Base-by-base conservation (phyloP, 2,888 invertebrate species). In the Ectobius pallidus region DNA sequence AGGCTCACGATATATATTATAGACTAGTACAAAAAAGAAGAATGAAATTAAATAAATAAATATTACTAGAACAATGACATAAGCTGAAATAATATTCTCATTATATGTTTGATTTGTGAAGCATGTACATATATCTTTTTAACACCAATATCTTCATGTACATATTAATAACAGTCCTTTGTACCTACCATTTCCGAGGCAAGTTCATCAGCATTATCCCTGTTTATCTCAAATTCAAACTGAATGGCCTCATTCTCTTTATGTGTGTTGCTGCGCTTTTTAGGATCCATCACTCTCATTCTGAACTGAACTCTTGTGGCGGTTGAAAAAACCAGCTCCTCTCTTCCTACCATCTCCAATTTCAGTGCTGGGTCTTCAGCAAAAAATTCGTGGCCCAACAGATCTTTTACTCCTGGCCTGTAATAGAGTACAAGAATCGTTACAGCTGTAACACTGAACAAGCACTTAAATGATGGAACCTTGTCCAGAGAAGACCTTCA, bases 171-270 rank as follows among this genome's bases (percentile, higher is more conserved):
- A n/a, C n/a, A n/a, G n/a, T n/a, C n/a, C n/a, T n/a, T n/a, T n/a
- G n/a, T 32, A n/a, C 81, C 81, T 80, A 89, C 91, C 97, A 98
- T 96, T 83, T 97, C 97, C 80, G 92, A 91, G 70, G 97, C 95
- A 46, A 99, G 94, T 80, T 96, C 95, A 80, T 97, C 96, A 74
- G 95, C 94, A 81, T 95, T 92, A 83, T 99, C 99, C 73, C 88
- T 88, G 77, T 91, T 91, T 79, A 97, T 91, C 83, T 98, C 96
- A 85, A 97, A 99, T 79, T 97, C 97, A 85, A 99, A 99, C 84
- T 99, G 98, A 78, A 99, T 97, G 14, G 99, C 99, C 84, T 99
- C 99, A 84, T 99, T 99, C 84, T 99, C 98, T 81, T 97, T 97
- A 84, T 99, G 97, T 77, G 97, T 96, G 81, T 96, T 96, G 52